Conservation (phyloP, 35 echinoderm and acorn worm genomes). For the Stichopus chloronotus region DNA sequence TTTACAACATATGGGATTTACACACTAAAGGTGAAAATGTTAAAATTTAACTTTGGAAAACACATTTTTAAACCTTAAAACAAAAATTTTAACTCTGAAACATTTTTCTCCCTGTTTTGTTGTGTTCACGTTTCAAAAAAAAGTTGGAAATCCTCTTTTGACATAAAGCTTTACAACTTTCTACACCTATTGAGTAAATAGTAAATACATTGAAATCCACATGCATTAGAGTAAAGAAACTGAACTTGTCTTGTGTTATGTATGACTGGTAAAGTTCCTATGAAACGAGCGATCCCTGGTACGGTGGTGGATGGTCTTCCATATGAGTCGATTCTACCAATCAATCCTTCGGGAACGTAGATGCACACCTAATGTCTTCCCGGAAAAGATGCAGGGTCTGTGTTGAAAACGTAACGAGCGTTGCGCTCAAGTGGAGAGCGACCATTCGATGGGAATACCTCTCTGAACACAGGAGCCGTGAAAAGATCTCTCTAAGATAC, state of each 20-base stretch:
- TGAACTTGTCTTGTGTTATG: constrained; percentile 32
- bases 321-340: constrained; percentile 37
- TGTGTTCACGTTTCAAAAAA: too few relatives aligned
- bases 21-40: too few relatives aligned
- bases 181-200: not conserved
- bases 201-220: not conserved
- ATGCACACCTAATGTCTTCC: not conserved
- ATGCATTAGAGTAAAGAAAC: not conserved
- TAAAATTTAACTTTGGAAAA: too few relatives aligned
- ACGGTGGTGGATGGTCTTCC: not conserved
- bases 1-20: too few relatives aligned
- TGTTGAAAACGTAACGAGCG: constrained; percentile 1
- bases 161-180: too few relatives aligned
- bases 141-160: too few relatives aligned
- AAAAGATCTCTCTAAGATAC: not conserved
- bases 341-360: not conserved
- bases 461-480: not conserved
- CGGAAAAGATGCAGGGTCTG: not conserved
- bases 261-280: not conserved
- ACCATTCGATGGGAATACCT: not conserved
- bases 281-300: not conserved
- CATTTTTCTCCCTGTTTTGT: too few relatives aligned
- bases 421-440: too few relatives aligned
- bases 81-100: too few relatives aligned
- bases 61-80: too few relatives aligned